Base-by-base conservation (phyloP, 2,797 vertebrate genomes). In the Bovichtus diacanthus region DNA sequence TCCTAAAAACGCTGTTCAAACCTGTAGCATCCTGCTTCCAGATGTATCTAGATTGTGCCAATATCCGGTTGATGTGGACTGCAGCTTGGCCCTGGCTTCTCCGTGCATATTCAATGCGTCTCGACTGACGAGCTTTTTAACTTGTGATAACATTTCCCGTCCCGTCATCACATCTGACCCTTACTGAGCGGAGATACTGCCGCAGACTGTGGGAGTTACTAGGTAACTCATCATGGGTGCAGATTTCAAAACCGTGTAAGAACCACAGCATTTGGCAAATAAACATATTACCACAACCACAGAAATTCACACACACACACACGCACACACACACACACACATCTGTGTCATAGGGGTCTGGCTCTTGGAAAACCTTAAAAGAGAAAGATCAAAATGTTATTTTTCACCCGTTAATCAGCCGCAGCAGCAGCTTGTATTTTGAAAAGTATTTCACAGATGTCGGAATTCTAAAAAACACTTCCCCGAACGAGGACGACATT, bases 1-100 rank as follows among this genome's bases (percentile, higher is more conserved):
- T 36, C 29, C 13, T 2, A 12, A 31, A 36, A 31, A 36, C n/a
- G 27, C 38, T 47, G 39, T 56, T 63, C 55, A 74, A 51, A 65
- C 43, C 77, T 59, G 61, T n/a, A 53, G 64, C 55, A 59, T 50
- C 53, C 74, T 65, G 59, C 67, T 51, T 58, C 72, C 71, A 83
- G 58, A 69, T 67, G 70, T 44, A 29, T 46, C 25, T 9, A 4
- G 2, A 38, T 11, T 18, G 55, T 21, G 59, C 55, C 53, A 69
- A n/a, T 2, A 38, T 54, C 43, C 25, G 43, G 38, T 6, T 23
- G 7, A 65, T 18, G 13, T 31, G n/a, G 43, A 47, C 34, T 47
- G 50, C 46, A 63, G 60, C 23, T 55, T 23, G 46, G 43, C 38
- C 43, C 21, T 11, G 18, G 55, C 8, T 38, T 25, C 47, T 55